These are phyloP conservation scores for Coelopa pilipes DNA, from an alignment of 2,888 invertebrate genomes.

Conservation along the genomic window DNA sequence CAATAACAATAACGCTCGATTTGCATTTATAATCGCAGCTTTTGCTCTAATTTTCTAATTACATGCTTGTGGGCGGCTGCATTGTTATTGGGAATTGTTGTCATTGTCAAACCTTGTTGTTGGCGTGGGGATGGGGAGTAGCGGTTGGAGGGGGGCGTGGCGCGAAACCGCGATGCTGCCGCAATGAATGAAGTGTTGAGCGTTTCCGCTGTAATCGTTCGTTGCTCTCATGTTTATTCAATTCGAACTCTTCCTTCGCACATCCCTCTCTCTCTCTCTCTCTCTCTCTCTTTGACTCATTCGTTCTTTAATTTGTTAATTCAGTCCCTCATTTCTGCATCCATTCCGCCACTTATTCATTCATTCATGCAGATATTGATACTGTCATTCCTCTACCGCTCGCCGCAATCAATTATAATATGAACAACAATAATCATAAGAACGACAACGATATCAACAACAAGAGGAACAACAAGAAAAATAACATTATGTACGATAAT, in stretches of 20 bases:
- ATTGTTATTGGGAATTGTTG: slow-evolving; percentile 1
- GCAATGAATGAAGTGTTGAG: slow-evolving; percentile 24
- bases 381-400: background rate
- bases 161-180: slow-evolving; percentile 11
- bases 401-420: no score
- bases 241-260: background rate
- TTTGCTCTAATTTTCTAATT: slow-evolving; percentile 33
- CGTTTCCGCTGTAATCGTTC: slow-evolving; percentile 21
- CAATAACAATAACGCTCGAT: background rate
- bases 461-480: background rate
- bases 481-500: no score
- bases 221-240: slow-evolving; percentile 26
- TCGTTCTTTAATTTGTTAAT: no score
- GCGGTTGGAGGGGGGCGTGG: background rate
- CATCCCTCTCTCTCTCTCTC: no score
- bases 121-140: background rate
- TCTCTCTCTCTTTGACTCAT: no score
- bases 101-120: background rate
- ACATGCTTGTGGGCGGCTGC: slow-evolving; percentile 21
- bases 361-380: background rate
- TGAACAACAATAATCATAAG: no score
- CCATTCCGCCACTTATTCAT: no score
- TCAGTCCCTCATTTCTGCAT: no score
- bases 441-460: no score
- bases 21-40: slow-evolving; percentile 29